These are phyloP conservation scores for Drosophila algonquin DNA, from an alignment of 2,888 invertebrate species.

Conservation along the genomic window DNA sequence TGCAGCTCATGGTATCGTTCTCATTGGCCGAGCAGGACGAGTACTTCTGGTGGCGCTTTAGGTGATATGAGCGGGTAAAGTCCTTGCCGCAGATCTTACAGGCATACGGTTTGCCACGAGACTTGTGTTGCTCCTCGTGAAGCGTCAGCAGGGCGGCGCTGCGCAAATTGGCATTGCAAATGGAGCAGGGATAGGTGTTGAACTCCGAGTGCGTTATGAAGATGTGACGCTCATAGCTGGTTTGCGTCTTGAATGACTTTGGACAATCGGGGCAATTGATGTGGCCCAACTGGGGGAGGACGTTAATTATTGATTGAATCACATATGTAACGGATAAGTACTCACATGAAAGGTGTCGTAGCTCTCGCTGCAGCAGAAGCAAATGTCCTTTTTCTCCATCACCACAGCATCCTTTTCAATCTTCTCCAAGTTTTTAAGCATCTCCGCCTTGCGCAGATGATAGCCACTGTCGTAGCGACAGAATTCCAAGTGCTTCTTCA, in stretches of 20 bases:
- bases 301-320: not conserved
- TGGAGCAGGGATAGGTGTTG: slow-evolving; percentile 87
- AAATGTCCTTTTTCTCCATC: slow-evolving; percentile 82
- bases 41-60: slow-evolving; percentile 85
- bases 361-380: slow-evolving; percentile 83
- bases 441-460: slow-evolving; percentile 77
- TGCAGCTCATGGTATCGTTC: slow-evolving; percentile 81
- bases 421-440: slow-evolving; percentile 81
- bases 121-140: slow-evolving; percentile 88
- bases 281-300: slow-evolving; percentile 79
- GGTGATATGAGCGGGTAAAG: slow-evolving; percentile 91
- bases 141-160: slow-evolving; percentile 86
- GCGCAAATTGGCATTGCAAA: slow-evolving; percentile 88
- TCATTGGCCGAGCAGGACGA: slow-evolving; percentile 80
- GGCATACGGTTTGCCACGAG: slow-evolving; percentile 86
- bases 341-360: slow-evolving; percentile 83
- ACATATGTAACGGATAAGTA: not conserved
- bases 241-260: slow-evolving; percentile 89
- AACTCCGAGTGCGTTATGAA: slow-evolving; percentile 89
- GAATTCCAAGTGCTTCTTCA: slow-evolving; percentile 81
- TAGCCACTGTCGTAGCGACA: slow-evolving; percentile 82
- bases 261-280: slow-evolving; percentile 87
- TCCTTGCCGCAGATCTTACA: slow-evolving; percentile 89
- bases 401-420: slow-evolving; percentile 81
- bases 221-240: slow-evolving; percentile 88